Conservation (phyloP, 2,113 vertebrate species). For the Conger conger region DNA sequence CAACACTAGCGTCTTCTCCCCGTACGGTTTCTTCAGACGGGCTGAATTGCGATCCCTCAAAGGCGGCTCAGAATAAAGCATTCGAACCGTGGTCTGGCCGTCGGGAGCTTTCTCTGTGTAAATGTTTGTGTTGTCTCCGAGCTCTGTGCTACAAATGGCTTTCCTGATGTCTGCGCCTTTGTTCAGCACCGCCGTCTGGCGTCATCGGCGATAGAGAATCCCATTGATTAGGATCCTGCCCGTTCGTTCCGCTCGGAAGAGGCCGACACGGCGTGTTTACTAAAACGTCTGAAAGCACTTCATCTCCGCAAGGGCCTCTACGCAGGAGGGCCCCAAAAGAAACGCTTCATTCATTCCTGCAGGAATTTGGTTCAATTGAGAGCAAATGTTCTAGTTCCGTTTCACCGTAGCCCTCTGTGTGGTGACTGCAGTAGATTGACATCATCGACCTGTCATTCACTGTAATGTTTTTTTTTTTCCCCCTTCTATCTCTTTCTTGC, state of each 20-base stretch:
- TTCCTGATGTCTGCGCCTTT: background rate
- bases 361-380: slow-evolving; percentile 29
- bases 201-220: background rate
- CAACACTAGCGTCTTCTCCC: background rate
- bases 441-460: background rate
- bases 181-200: background rate
- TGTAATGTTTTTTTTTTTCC: no score
- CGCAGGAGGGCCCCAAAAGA: background rate
- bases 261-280: background rate
- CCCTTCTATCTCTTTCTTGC: slow-evolving; percentile 38
- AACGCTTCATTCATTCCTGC: background rate
- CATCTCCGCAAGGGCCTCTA: background rate
- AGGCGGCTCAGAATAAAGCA: background rate
- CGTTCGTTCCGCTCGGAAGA: slow-evolving; percentile 35
- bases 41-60: background rate
- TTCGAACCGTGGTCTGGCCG: background rate
- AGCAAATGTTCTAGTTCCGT: background rate
- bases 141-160: background rate
- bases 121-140: background rate
- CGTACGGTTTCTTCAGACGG: background rate
- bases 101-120: background rate
- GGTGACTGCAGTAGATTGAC: background rate
- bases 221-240: slow-evolving; percentile 9
- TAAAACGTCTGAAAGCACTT: background rate
- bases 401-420: background rate